phyloP scores from a whole-genome alignment of 53 echinoderm and acorn worm species.

The Zoroaster sp. region DNA sequence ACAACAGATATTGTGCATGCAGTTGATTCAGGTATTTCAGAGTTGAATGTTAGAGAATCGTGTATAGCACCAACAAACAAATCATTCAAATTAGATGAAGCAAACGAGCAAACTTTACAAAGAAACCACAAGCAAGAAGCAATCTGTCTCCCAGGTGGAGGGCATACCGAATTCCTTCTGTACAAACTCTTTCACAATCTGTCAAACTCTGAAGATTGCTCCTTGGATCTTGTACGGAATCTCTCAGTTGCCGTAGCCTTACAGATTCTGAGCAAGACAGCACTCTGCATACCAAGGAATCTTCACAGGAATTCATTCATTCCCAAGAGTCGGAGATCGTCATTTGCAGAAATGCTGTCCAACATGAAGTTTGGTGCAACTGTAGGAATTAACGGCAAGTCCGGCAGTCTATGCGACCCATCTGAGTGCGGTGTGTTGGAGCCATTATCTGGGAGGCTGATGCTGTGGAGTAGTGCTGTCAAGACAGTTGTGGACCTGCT shows the following conservation, averaged over 20 bases:
- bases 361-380: not conserved
- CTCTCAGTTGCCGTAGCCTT: constrained; percentile 7
- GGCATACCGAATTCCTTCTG: constrained; percentile 41
- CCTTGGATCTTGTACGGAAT: not conserved
- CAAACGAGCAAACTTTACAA: not conserved
- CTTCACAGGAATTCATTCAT: constrained; percentile 57
- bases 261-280: constrained; percentile 17
- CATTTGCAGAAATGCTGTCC: constrained; percentile 46
- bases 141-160: constrained; percentile 50
- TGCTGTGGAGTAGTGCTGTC: constrained; percentile 53
- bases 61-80: not conserved
- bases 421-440: constrained; percentile 51
- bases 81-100: not conserved
- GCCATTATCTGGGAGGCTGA: constrained; percentile 20
- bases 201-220: not conserved
- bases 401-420: constrained; percentile 40
- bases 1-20: not conserved
- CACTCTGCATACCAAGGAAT: constrained; percentile 61
- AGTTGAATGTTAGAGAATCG: not conserved
- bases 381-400: constrained; percentile 45
- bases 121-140: not conserved
- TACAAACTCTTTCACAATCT: constrained; percentile 4
- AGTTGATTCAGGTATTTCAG: not conserved
- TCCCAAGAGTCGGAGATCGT: not conserved
- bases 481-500: constrained; percentile 51